Conservation (phyloP, 2,888 invertebrate genomes). For the Cylloceria caligata region DNA sequence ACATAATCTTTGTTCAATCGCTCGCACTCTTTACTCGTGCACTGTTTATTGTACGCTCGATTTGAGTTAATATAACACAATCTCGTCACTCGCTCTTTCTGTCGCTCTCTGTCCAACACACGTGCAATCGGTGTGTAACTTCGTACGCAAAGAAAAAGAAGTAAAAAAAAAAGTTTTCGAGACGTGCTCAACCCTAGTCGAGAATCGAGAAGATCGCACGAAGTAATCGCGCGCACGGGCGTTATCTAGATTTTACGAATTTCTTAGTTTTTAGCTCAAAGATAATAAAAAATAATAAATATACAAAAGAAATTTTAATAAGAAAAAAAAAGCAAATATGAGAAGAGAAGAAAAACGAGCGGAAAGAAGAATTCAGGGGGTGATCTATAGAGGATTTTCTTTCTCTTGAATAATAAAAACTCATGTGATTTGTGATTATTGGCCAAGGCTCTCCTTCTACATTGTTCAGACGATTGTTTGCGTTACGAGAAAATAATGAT, state of each 20-base stretch:
- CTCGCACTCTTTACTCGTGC: constrained; percentile 24
- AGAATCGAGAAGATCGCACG: constrained; percentile 64
- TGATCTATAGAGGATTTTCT: constrained; percentile 53
- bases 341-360: constrained; percentile 1
- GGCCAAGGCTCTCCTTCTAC: constrained; percentile 50
- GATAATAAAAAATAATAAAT: constrained; percentile 36
- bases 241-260: constrained; percentile 66
- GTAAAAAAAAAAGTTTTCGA: constrained; percentile 44
- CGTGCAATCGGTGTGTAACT: constrained; percentile 45
- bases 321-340: constrained; percentile 2
- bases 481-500: constrained; percentile 34
- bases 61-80: constrained; percentile 6
- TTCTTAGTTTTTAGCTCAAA: constrained; percentile 67
- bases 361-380: constrained; percentile 25
- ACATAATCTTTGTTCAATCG: constrained; percentile 14
- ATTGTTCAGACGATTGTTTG: constrained; percentile 60
- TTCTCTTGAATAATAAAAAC: constrained; percentile 65
- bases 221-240: constrained; percentile 46
- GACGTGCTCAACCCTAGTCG: constrained; percentile 66
- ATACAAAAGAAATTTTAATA: background rate
- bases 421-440: constrained; percentile 69
- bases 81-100: constrained; percentile 50
- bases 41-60: constrained; percentile 21
- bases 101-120: constrained; percentile 46
- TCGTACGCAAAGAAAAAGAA: constrained; percentile 48